A percentile compares a stretch with the other conserved stretches of the same genome.
phyloP scores from a whole-genome alignment of 2,113 vertebrate genomes.

The Sakesphorus luctuosus region DNA sequence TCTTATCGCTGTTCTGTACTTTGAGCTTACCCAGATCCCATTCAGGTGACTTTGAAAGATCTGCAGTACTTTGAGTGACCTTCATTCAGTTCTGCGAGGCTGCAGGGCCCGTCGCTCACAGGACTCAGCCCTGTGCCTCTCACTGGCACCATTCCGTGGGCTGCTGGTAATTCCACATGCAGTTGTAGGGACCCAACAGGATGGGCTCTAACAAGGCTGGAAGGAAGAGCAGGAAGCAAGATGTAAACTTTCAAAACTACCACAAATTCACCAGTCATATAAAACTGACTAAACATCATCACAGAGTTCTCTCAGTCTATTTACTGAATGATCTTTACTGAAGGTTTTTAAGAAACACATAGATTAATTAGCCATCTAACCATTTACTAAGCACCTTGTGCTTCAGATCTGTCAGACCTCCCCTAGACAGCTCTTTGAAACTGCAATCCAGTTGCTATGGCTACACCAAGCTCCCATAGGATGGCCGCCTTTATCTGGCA shows the following conservation, averaged over 20 bases:
- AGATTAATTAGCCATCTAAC: conserved; percentile 48
- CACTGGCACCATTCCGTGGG: neutral
- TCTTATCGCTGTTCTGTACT: neutral
- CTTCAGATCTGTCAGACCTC: conserved; percentile 8
- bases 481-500: conserved; percentile 36
- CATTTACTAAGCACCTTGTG: conserved; percentile 19
- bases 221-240: neutral
- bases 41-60: neutral
- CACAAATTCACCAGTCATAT: neutral
- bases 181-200: neutral
- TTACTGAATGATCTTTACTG: neutral
- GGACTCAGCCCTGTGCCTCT: neutral
- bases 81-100: neutral
- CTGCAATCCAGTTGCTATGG: conserved; percentile 68
- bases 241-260: neutral
- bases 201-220: neutral
- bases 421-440: conserved; percentile 12
- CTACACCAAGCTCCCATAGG: conserved; percentile 52
- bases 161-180: neutral
- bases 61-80: neutral
- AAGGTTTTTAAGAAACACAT: neutral
- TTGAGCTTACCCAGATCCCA: neutral
- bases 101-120: too few relatives aligned
- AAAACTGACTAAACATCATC: neutral
- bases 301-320: neutral